Evolutionary conservation across 2,888 invertebrate species (phyloP).

Genomic region (Drosophila mimica): DNA sequence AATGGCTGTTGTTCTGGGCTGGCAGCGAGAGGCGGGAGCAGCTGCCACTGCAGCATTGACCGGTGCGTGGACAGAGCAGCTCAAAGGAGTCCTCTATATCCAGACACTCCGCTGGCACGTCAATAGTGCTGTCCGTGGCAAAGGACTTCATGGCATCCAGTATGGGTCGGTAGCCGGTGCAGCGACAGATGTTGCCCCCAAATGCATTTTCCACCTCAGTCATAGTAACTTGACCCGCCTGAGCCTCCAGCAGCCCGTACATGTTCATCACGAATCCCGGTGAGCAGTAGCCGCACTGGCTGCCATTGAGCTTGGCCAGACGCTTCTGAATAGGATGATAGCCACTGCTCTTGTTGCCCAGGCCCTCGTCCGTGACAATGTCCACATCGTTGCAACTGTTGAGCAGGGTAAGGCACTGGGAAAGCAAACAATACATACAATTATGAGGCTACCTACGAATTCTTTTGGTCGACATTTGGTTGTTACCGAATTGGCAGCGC

Average conservation of each 20-base stretch:
- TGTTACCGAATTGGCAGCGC: constrained; percentile 87
- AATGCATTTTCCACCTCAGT: constrained; percentile 90
- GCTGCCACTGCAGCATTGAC: constrained; percentile 79
- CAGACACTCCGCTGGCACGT: constrained; percentile 84
- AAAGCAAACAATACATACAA: constrained; percentile 17
- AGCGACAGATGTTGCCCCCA: constrained; percentile 92
- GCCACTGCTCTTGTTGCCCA: constrained; percentile 88
- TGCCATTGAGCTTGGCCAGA: constrained; percentile 89
- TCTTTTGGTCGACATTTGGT: not conserved
- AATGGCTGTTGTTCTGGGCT: constrained; percentile 46
- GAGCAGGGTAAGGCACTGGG: constrained; percentile 88
- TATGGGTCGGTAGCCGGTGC: constrained; percentile 92
- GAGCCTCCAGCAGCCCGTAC: constrained; percentile 86
- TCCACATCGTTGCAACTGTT: constrained; percentile 88
- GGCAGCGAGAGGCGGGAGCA: constrained; percentile 60
- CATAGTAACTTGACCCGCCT: constrained; percentile 86
- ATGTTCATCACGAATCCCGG: constrained; percentile 92
- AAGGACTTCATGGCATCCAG: constrained; percentile 92
- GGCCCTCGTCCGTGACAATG: constrained; percentile 90
- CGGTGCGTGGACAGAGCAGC: constrained; percentile 72
- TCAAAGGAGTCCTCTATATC: constrained; percentile 84
- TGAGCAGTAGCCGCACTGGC: constrained; percentile 92
- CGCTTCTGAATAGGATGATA: constrained; percentile 89
- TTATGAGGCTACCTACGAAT: no score
- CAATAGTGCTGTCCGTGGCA: constrained; percentile 87